Percentiles rank a stretch among this genome's conserved stretches.
These are phyloP conservation scores for Idaea biselata DNA, from an alignment of 2,888 invertebrate species.

Conservation along the genomic window DNA sequence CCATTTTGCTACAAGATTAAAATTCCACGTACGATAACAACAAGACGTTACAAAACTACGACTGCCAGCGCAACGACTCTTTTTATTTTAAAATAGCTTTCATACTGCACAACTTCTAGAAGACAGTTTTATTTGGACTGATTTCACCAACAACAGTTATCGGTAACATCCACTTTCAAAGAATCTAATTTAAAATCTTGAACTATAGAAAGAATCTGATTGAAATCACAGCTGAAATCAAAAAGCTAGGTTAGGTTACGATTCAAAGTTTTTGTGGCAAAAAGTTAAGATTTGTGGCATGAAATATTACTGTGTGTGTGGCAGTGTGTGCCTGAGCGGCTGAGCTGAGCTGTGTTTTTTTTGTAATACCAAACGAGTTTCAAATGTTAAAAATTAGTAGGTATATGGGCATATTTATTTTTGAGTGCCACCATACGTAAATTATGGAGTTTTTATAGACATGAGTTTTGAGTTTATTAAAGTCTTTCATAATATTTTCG, in stretches of 20 bases:
- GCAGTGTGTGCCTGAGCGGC: too few relatives aligned
- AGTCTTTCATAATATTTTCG: too few relatives aligned
- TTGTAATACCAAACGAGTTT: too few relatives aligned
- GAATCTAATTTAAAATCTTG: too few relatives aligned
- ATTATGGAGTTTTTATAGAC: too few relatives aligned
- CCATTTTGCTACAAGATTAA: conserved; percentile 86
- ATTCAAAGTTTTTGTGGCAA: conserved; percentile 2
- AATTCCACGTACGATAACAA: conserved; percentile 40
- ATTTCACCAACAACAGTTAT: neutral
- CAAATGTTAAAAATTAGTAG: too few relatives aligned
- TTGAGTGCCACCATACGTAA: too few relatives aligned
- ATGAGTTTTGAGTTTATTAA: too few relatives aligned
- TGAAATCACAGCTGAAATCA: conserved; percentile 19
- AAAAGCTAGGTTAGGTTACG: conserved; percentile 34
- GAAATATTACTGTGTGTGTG: too few relatives aligned
- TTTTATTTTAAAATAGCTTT: conserved; percentile 4
- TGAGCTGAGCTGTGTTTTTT: too few relatives aligned
- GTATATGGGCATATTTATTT: too few relatives aligned
- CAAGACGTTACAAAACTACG: conserved; percentile 10
- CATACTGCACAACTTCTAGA: neutral
- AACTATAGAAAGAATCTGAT: neutral
- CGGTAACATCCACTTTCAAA: neutral
- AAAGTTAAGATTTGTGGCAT: neutral
- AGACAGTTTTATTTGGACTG: neutral
- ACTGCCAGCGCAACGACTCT: neutral